Percentiles rank a stretch among this genome's conserved stretches.
Conservation (phyloP, 2,797 vertebrate genomes). For the Champsocephalus gunnari region DNA sequence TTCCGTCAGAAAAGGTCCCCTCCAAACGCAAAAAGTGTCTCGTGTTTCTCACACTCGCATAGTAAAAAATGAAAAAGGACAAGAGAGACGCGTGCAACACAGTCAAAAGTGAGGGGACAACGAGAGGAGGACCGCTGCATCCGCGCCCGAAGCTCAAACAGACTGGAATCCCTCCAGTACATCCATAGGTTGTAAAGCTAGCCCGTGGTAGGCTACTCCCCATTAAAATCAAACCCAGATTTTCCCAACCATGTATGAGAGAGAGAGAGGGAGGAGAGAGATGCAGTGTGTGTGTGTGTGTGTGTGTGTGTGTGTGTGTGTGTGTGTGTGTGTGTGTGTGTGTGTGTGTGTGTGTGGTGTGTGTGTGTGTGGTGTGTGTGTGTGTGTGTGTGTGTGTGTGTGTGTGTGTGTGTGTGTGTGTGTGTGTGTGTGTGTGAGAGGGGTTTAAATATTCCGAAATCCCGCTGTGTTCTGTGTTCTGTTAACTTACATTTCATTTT, state of each 20-base stretch:
- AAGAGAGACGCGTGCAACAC: conserved; percentile 16
- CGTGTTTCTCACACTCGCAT: conserved; percentile 31
- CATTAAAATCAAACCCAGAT: conserved; percentile 84
- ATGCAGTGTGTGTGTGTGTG: neutral
- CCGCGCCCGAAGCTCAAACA: conserved; percentile 59
- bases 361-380: no score
- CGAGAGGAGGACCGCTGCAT: conserved; percentile 52
- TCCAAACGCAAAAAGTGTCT: conserved; percentile 27
- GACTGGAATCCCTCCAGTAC: conserved; percentile 75
- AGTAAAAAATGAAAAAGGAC: conserved; percentile 23
- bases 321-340: neutral
- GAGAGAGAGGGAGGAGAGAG: neutral
- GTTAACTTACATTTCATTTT: conserved; percentile 37
- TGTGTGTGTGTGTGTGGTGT: neutral
- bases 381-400: neutral
- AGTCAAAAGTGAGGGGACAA: conserved; percentile 32
- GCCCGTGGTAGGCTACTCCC: conserved; percentile 78
- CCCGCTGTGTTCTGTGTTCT: conserved; percentile 34
- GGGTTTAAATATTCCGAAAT: conserved; percentile 1
- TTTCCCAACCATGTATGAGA: conserved; percentile 56
- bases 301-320: neutral
- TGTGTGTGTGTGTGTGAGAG: neutral
- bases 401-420: neutral
- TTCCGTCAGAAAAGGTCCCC: conserved; percentile 38
- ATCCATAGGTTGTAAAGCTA: conserved; percentile 81